Evolutionary conservation across 2,888 invertebrate genomes (phyloP).

Genomic region (Napeogenes sylphis): DNA sequence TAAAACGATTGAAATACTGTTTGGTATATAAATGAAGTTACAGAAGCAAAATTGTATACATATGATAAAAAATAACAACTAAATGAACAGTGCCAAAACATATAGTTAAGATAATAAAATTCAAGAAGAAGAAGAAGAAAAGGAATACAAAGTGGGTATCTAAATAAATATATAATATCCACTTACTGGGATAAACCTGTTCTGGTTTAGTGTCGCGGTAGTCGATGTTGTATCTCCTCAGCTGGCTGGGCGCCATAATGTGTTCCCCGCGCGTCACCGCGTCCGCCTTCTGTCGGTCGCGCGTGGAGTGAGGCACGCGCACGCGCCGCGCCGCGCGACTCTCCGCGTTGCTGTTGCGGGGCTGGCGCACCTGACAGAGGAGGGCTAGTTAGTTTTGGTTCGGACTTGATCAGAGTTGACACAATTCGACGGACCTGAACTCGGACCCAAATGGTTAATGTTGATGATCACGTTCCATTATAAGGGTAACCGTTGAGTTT

Average conservation of each 20-base stretch:
- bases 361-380: constrained; percentile 65
- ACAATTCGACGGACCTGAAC: too few relatives aligned
- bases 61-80: too few relatives aligned
- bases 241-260: constrained; percentile 71
- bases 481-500: too few relatives aligned
- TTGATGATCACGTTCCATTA: too few relatives aligned
- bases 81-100: too few relatives aligned
- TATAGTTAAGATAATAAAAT: too few relatives aligned
- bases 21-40: too few relatives aligned
- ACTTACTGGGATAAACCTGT: constrained; percentile 58
- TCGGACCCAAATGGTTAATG: too few relatives aligned
- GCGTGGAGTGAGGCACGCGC: constrained; percentile 90
- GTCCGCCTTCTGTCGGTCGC: constrained; percentile 89
- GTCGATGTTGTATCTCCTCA: constrained; percentile 57
- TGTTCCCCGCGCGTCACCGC: constrained; percentile 93
- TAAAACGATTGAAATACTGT: too few relatives aligned
- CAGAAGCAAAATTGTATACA: too few relatives aligned
- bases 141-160: not conserved
- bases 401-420: too few relatives aligned
- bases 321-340: constrained; percentile 78
- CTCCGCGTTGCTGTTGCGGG: constrained; percentile 70
- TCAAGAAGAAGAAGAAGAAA: too few relatives aligned
- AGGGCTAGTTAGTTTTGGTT: not conserved
- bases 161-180: not conserved
- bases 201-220: constrained; percentile 39